Base-by-base conservation (phyloP, 2,888 invertebrate genomes). In the Silvanus unidentatus region DNA sequence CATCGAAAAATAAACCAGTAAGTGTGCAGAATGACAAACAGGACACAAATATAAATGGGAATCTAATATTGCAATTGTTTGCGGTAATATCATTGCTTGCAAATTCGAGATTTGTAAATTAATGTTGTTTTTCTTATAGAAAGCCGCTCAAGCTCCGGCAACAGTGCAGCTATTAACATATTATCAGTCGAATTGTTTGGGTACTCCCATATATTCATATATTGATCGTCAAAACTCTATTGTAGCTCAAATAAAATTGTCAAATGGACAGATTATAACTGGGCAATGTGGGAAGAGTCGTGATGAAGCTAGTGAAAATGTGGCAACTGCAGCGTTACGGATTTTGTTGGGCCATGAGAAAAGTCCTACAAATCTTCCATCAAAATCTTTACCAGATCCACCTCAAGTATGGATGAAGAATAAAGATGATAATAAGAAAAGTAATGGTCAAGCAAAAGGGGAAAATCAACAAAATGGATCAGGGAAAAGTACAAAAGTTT, bases 251-350 rank as follows among this genome's bases (percentile, higher is more conserved):
- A 72, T 80, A 16, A 64, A 67, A 1, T 52, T 80, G 29, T 72
- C 75, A 0, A 73, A 73, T 52, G 72, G 73, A 16, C 62, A 69
- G 22, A 52, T 70, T 10, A 74, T 76, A 45, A 63, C 68, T 28
- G 77, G 80, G 6, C 71, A 74, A 3, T 63, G 70, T 22, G 73
- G 72, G n/a, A 39, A 53, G 2, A 71, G 65, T 16, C 70, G 70
- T 43, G 74, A 73, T 40, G 71, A 74, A 48, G 80, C 76, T 1
- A 70, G 73, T 3, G 76, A 75, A 51, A 71, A 62, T 49, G 74
- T 70, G 1, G 76, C 76, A 0, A 62, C 60, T 12, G 64, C 67
- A 45, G 71, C 63, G 10, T 53, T 73, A 14, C 44, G 56, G 14
- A 43, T 54, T n/a, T 48, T 67, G 14, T 12, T 37, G 22, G 22